These are phyloP conservation scores for Eupithecia pulchellata DNA, from an alignment of 2,888 invertebrate species.

Conservation along the genomic window DNA sequence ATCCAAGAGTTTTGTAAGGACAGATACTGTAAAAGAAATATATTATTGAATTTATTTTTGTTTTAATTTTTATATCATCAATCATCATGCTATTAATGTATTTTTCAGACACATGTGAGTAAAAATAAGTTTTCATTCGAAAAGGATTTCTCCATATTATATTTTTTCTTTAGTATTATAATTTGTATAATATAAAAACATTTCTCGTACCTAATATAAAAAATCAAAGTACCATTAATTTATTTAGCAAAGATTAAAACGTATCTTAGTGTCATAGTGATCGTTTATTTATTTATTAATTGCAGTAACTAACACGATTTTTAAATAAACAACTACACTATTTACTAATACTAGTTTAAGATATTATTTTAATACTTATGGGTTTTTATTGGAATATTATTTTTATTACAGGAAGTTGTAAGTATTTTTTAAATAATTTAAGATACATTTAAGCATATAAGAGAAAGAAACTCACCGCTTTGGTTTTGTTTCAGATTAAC, in stretches of 20 bases:
- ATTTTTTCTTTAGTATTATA: neutral
- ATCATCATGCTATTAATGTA: neutral
- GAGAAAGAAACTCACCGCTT: neutral
- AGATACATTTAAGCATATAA: neutral
- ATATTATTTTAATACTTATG: neutral
- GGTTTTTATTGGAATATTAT: neutral
- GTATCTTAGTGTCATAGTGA: neutral
- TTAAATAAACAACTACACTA: no score
- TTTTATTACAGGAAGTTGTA: constrained; percentile 20
- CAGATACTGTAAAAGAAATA: neutral
- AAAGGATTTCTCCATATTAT: neutral
- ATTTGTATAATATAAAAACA: neutral
- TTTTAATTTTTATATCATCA: no score
- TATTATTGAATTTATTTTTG: no score
- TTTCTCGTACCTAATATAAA: no score
- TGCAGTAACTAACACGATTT: no score
- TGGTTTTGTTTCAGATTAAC: neutral
- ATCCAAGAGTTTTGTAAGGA: neutral
- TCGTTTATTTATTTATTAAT: no score
- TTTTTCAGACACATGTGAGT: constrained; percentile 4
- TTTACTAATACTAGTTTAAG: no score
- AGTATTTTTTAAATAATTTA: neutral
- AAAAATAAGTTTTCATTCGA: neutral
- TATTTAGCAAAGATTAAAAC: neutral
- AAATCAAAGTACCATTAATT: neutral